A percentile compares a stretch with the other conserved stretches of the same genome.
These are phyloP conservation scores for Rhagologus leucostigma DNA, from an alignment of 2,113 vertebrate species.

Conservation along the genomic window DNA sequence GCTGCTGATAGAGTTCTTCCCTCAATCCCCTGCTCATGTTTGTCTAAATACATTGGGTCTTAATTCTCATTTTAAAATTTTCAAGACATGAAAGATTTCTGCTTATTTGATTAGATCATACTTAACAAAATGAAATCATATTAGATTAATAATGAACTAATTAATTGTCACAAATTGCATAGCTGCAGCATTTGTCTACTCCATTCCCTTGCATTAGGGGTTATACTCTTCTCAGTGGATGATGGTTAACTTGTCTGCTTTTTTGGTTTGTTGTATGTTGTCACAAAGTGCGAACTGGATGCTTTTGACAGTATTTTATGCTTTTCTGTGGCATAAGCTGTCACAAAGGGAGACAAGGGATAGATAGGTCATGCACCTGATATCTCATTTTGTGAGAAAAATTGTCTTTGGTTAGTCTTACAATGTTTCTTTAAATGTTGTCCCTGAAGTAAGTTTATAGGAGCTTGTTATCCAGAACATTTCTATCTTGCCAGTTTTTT, in stretches of 20 bases:
- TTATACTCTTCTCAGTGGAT: neutral
- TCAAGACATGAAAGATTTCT: neutral
- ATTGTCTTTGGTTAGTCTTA: neutral
- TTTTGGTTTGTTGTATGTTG: neutral
- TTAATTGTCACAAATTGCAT: neutral
- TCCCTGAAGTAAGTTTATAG: neutral
- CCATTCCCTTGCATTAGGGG: neutral
- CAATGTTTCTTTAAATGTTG: neutral
- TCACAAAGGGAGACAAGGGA: neutral
- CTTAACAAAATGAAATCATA: neutral
- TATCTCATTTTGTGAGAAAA: neutral
- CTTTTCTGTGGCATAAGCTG: neutral
- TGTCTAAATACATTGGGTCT: rapidly evolving
- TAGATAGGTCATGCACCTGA: neutral
- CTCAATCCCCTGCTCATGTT: neutral
- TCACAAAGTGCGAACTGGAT: rapidly evolving
- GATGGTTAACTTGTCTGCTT: neutral
- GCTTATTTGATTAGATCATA: neutral
- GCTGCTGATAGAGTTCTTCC: neutral
- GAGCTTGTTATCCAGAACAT: neutral
- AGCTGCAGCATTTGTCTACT: neutral
- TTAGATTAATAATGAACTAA: neutral
- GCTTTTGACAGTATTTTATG: neutral
- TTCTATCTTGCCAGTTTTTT: neutral
- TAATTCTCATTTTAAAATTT: neutral